These are phyloP conservation scores for Lepus europaeus DNA, from an alignment of 2,113 vertebrate species.

Conservation along the genomic window DNA sequence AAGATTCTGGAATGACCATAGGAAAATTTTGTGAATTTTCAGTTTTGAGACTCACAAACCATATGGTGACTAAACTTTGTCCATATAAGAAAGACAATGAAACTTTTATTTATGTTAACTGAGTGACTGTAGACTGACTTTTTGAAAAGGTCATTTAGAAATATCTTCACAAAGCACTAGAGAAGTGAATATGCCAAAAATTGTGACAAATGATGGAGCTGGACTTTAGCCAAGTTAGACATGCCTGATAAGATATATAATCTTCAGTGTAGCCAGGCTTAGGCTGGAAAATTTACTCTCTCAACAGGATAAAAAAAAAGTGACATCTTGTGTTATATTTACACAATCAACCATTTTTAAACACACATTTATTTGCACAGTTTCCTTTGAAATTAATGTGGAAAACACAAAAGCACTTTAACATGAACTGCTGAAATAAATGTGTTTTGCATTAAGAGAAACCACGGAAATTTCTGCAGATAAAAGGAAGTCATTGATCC, in stretches of 20 bases:
- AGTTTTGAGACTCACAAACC: constrained; percentile 38
- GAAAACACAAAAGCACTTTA: constrained; percentile 57
- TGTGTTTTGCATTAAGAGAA: constrained; percentile 23
- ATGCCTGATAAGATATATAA: constrained; percentile 16
- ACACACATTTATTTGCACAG: constrained; percentile 38
- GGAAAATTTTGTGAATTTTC: constrained; percentile 59
- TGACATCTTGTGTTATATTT: constrained; percentile 56
- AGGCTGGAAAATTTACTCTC: constrained; percentile 63
- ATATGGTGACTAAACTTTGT: not conserved
- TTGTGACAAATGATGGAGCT: constrained; percentile 47
- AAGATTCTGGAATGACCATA: not conserved
- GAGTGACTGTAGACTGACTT: constrained; percentile 50
- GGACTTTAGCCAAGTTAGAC: constrained; percentile 60
- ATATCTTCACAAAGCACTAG: constrained; percentile 51
- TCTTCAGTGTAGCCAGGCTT: constrained; percentile 38
- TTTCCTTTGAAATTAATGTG: constrained; percentile 63
- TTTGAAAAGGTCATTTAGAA: constrained; percentile 66
- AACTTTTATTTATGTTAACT: constrained; percentile 56
- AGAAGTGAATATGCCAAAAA: constrained; percentile 67
- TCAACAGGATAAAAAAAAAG: constrained; percentile 55
- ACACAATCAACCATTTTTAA: not conserved
- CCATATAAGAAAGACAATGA: constrained; percentile 33
- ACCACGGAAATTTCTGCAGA: constrained; percentile 14
- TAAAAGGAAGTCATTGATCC: constrained; percentile 61
- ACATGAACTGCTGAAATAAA: not conserved